Percentiles rank a stretch among this genome's conserved stretches.
phyloP scores from a whole-genome alignment of 2,888 invertebrate genomes.

The Synergus umbraculus region DNA sequence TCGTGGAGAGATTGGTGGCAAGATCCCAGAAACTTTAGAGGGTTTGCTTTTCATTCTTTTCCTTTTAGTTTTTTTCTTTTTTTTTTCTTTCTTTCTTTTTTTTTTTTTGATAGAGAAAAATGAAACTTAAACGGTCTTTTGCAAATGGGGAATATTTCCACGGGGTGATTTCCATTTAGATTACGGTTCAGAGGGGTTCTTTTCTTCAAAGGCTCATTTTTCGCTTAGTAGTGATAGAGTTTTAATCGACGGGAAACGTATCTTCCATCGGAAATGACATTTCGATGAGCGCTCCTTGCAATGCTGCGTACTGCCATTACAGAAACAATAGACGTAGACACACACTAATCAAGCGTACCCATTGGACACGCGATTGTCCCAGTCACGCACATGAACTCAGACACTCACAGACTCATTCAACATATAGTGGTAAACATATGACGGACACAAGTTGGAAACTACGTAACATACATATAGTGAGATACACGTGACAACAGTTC shows the following conservation, averaged over 20 bases:
- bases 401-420: slow-evolving; percentile 73
- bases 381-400: slow-evolving; percentile 73
- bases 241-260: slow-evolving; percentile 41
- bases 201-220: slow-evolving; percentile 22
- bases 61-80: background rate
- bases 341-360: slow-evolving; percentile 76
- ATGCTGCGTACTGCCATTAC: slow-evolving; percentile 72
- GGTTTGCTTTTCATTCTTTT: slow-evolving; percentile 38
- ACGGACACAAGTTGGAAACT: slow-evolving; percentile 78
- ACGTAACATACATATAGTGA: slow-evolving; percentile 63
- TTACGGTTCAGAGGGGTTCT: background rate
- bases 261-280: slow-evolving; percentile 21
- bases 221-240: slow-evolving; percentile 13
- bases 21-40: slow-evolving; percentile 10
- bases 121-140: slow-evolving; percentile 20
- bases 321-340: slow-evolving; percentile 78
- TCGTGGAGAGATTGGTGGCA: background rate
- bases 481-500: slow-evolving; percentile 36
- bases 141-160: slow-evolving; percentile 15
- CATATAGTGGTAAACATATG: slow-evolving; percentile 75
- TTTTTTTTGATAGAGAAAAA: slow-evolving; percentile 31
- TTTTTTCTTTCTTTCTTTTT: background rate
- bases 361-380: slow-evolving; percentile 64
- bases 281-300: slow-evolving; percentile 66
- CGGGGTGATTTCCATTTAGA: slow-evolving; percentile 10